These are phyloP conservation scores for Cassiopea xamachana DNA, from an alignment of 30 jellyfish, hydroid and myxozoan genomes.

Conservation along the genomic window DNA sequence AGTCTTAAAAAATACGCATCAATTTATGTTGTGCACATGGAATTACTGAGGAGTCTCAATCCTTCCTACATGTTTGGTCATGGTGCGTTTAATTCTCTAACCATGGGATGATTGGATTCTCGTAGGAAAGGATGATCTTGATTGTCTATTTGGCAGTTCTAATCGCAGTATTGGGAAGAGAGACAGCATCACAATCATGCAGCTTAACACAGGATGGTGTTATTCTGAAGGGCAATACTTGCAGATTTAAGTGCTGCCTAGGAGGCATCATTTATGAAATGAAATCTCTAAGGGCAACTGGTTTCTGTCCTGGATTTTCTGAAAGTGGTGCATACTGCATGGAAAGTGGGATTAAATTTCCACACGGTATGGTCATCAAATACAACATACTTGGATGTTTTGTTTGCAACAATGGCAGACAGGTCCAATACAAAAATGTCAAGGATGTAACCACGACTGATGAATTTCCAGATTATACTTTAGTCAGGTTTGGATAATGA, in stretches of 20 bases:
- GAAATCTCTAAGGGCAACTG: too few relatives aligned
- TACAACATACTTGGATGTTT: constrained; percentile 16
- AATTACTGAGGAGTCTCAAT: too few relatives aligned
- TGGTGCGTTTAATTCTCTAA: not conserved
- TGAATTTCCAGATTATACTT: not conserved
- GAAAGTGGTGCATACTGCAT: not conserved
- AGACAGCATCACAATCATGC: not conserved
- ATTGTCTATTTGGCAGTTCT: not conserved
- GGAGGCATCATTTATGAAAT: not conserved
- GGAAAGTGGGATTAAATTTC: constrained; percentile 1
- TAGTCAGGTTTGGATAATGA: constrained; percentile 7
- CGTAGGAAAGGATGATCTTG: not conserved
- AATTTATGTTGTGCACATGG: too few relatives aligned
- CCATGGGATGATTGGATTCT: not conserved
- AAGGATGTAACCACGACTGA: not conserved
- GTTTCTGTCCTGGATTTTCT: too few relatives aligned
- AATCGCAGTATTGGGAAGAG: not conserved
- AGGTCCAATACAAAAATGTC: not conserved
- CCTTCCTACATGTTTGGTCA: not conserved
- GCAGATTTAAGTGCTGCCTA: constrained; percentile 29
- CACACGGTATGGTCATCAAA: constrained; percentile 24
- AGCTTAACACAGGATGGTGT: not conserved
- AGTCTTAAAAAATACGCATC: too few relatives aligned
- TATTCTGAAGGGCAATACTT: not conserved
- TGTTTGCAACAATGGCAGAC: constrained; percentile 13